Conservation (phyloP, 2,888 invertebrate genomes). For the Amiota minor region DNA sequence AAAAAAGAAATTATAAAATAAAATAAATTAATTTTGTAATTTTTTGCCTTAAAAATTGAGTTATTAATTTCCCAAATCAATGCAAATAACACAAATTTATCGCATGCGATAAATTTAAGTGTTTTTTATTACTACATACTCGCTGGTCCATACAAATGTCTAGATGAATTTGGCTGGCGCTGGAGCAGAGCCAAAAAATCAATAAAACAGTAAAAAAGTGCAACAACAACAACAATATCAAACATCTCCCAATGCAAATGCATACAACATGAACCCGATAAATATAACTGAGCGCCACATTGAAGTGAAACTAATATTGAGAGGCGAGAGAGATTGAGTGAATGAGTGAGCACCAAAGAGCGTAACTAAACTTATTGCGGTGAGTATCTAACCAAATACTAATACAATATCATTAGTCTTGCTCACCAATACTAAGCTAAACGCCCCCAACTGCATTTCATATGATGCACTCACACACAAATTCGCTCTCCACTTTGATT, state of each 20-base stretch:
- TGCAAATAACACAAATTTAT: background rate
- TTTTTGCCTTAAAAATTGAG: background rate
- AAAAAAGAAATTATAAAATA: too few species aligned
- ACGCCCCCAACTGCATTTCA: slow-evolving; percentile 47
- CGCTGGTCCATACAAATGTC: too few species aligned
- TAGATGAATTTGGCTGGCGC: background rate
- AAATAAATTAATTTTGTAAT: too few species aligned
- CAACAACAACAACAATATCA: background rate
- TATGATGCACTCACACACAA: slow-evolving; percentile 34
- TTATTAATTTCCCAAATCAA: slow-evolving; percentile 3
- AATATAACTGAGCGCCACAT: too few species aligned
- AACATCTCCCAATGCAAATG: background rate
- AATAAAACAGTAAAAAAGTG: slow-evolving; percentile 8
- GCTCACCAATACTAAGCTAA: slow-evolving; percentile 45
- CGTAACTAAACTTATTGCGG: slow-evolving; percentile 10
- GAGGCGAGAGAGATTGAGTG: background rate
- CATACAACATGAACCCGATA: background rate
- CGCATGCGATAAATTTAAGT: slow-evolving; percentile 13
- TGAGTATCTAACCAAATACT: background rate
- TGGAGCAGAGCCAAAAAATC: slow-evolving; percentile 7
- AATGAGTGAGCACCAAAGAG: slow-evolving; percentile 20
- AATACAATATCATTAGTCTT: slow-evolving; percentile 12
- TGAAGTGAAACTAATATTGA: slow-evolving; percentile 7
- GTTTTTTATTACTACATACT: background rate
- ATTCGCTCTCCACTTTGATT: too few species aligned